phyloP scores from a whole-genome alignment of 2,797 vertebrate species.

The Channallabes apus region DNA sequence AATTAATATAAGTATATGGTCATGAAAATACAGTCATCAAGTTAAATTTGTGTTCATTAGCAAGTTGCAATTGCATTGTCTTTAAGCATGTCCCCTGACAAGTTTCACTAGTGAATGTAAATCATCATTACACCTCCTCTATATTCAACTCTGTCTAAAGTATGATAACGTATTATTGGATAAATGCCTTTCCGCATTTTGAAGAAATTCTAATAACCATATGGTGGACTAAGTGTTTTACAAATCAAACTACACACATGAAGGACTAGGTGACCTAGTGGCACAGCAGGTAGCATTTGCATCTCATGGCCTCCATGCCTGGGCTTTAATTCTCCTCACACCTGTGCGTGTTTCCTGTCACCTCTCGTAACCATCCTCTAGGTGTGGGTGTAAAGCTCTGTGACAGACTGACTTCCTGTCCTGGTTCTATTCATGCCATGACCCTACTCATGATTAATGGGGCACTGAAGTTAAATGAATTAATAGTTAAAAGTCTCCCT shows the following conservation, averaged over 20 bases:
- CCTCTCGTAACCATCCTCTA: neutral
- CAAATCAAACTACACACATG: neutral
- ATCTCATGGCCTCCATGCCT: neutral
- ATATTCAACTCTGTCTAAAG: neutral
- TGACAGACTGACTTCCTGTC: constrained; percentile 10
- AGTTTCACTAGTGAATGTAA: neutral
- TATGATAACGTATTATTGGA: neutral
- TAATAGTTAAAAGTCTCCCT: neutral
- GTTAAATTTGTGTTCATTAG: neutral
- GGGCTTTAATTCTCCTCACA: neutral
- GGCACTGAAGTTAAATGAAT: neutral
- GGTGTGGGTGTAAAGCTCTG: neutral
- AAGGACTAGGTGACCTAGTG: neutral
- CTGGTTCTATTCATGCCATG: neutral
- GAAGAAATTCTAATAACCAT: neutral
- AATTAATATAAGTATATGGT: neutral
- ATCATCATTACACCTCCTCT: neutral
- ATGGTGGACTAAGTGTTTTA: neutral
- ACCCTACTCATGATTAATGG: neutral
- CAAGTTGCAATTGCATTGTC: neutral
- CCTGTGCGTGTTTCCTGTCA: neutral
- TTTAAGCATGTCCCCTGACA: no score
- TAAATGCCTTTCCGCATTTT: neutral
- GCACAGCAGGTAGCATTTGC: neutral
- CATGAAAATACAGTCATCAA: neutral